A percentile compares a stretch with the other conserved stretches of the same genome.
These are phyloP conservation scores for Tinamus guttatus DNA, from an alignment of 2,113 vertebrate genomes.

Conservation along the genomic window DNA sequence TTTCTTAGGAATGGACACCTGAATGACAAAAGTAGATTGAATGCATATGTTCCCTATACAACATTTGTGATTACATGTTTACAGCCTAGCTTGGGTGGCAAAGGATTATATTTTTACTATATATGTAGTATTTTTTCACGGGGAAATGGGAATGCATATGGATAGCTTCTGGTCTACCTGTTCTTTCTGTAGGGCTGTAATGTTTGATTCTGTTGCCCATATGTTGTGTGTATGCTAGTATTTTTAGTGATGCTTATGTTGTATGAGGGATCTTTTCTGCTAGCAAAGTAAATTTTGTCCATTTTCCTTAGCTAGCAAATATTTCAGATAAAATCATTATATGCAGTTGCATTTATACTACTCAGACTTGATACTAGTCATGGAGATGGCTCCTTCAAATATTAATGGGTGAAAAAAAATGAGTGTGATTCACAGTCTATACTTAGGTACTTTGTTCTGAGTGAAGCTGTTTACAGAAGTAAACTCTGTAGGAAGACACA, in stretches of 20 bases:
- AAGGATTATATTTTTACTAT: constrained; percentile 23
- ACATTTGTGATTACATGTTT: neutral
- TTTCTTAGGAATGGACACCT: constrained; percentile 15
- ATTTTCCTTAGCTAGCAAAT: neutral
- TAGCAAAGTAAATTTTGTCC: neutral
- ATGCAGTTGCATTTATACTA: neutral
- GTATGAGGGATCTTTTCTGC: neutral
- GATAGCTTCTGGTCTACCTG: neutral
- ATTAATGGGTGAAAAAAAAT: neutral
- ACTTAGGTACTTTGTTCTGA: neutral
- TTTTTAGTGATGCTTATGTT: neutral
- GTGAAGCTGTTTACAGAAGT: neutral
- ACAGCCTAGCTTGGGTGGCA: neutral
- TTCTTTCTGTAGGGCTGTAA: neutral
- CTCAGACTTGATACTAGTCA: neutral
- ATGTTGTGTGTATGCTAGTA: neutral
- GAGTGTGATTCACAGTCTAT: constrained; percentile 1
- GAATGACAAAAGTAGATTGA: neutral
- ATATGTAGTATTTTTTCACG: neutral
- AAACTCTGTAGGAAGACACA: neutral
- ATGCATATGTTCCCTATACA: constrained; percentile 36
- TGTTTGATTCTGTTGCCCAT: neutral
- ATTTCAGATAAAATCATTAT: neutral
- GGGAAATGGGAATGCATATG: neutral
- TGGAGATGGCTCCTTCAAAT: neutral